These are phyloP conservation scores for Danaus chrysippus DNA, from an alignment of 2,888 invertebrate species.

Conservation along the genomic window DNA sequence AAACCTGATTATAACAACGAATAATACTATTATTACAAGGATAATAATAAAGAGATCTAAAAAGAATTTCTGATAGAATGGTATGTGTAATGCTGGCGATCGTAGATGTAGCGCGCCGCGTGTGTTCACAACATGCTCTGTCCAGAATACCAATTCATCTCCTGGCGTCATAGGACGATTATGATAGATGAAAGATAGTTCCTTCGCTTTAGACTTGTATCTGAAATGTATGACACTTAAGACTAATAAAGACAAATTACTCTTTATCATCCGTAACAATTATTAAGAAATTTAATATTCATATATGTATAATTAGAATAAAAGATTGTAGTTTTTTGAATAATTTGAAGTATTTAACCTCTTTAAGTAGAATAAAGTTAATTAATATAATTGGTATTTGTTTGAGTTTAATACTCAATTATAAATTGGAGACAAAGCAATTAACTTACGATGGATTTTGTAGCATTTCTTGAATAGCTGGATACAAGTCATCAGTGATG, in stretches of 20 bases:
- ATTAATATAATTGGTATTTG: too few species aligned
- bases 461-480: slow-evolving; percentile 51
- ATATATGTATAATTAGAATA: too few species aligned
- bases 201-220: slow-evolving; percentile 44
- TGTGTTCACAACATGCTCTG: slow-evolving; percentile 81
- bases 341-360: too few species aligned
- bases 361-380: too few species aligned
- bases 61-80: slow-evolving; percentile 57
- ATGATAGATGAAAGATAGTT: slow-evolving; percentile 50
- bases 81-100: slow-evolving; percentile 47
- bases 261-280: too few species aligned
- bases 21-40: slow-evolving; percentile 22
- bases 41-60: slow-evolving; percentile 42
- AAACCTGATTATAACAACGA: slow-evolving; percentile 15
- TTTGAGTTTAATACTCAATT: too few species aligned
- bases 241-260: too few species aligned
- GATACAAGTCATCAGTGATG: slow-evolving; percentile 40
- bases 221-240: too few species aligned
- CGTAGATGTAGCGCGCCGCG: slow-evolving; percentile 76
- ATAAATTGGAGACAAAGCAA: too few species aligned
- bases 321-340: too few species aligned
- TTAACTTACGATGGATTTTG: slow-evolving; percentile 46
- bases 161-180: slow-evolving; percentile 76
- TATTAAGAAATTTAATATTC: too few species aligned
- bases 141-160: slow-evolving; percentile 82